phyloP scores from a whole-genome alignment of 1,140 invertebrate species.

The Scaptomyza montana region DNA sequence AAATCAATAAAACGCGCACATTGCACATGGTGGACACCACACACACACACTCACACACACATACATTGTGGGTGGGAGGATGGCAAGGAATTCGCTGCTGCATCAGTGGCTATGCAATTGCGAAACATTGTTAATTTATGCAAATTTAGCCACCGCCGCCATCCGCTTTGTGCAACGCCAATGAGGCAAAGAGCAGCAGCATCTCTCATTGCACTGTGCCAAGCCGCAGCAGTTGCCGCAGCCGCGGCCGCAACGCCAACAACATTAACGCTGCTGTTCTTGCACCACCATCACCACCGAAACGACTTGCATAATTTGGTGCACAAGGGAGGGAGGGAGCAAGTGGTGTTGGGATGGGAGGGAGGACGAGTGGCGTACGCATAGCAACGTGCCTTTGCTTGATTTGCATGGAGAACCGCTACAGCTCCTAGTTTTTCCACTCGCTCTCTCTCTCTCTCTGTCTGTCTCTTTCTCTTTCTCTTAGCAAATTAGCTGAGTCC shows the following conservation, averaged over 20 bases:
- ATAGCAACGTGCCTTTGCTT: constrained; percentile 24
- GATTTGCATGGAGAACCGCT: constrained; percentile 31
- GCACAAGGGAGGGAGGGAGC: no score
- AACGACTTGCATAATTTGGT: constrained; percentile 69
- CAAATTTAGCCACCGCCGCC: constrained; percentile 75
- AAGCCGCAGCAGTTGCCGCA: constrained; percentile 55
- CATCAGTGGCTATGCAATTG: constrained; percentile 79
- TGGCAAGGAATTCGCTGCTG: constrained; percentile 74
- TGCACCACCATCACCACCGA: constrained; percentile 6
- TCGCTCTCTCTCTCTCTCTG: background rate
- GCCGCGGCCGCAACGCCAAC: constrained; percentile 72
- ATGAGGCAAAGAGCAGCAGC: constrained; percentile 60
- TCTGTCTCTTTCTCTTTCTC: background rate
- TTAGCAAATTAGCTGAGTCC: background rate
- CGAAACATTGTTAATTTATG: constrained; percentile 81
- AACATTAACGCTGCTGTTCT: constrained; percentile 66
- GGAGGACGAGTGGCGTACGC: no score
- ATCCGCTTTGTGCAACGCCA: constrained; percentile 74
- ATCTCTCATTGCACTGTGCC: constrained; percentile 7
- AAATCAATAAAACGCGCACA: constrained; percentile 78
- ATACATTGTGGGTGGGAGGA: constrained; percentile 16
- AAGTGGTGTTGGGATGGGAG: no score
- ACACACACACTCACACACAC: constrained; percentile 25
- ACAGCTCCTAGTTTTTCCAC: background rate
- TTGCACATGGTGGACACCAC: constrained; percentile 48